These are phyloP conservation scores for Drosophila mauritiana DNA, from an alignment of 1,140 invertebrate species.

Conservation along the genomic window DNA sequence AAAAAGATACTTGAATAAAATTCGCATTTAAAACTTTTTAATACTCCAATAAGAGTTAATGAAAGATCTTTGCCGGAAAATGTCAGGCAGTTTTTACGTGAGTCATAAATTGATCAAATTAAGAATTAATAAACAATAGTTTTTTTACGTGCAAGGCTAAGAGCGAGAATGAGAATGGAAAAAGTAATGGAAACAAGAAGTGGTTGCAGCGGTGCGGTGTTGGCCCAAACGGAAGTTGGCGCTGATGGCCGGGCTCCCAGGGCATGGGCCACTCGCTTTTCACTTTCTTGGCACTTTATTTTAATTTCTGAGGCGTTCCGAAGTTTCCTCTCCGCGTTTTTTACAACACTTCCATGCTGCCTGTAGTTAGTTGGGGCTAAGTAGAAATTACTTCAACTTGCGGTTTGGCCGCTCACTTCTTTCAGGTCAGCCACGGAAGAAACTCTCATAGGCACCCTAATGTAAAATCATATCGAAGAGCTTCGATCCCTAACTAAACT, in stretches of 20 bases:
- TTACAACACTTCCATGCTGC: conserved; percentile 37
- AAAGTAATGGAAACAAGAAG: conserved; percentile 61
- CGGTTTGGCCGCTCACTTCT: conserved; percentile 46
- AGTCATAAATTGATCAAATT: background rate
- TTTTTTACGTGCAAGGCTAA: conserved; percentile 14
- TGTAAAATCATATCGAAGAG: background rate
- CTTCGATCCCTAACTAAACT: background rate
- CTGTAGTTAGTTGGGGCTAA: conserved; percentile 67
- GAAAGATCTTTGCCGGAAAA: background rate
- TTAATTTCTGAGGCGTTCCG: conserved; percentile 68
- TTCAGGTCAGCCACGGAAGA: conserved; percentile 32
- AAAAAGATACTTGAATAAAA: background rate
- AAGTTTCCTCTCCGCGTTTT: conserved; percentile 51
- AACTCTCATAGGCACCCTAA: background rate
- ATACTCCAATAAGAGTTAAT: too few relatives aligned
- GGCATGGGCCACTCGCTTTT: conserved; percentile 60
- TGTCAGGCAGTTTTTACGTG: too few relatives aligned
- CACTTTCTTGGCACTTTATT: conserved; percentile 82
- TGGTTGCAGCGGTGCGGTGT: conserved; percentile 46
- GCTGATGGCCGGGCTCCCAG: conserved; percentile 35
- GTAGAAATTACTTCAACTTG: conserved; percentile 71
- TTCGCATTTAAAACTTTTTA: background rate
- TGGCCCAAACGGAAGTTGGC: conserved; percentile 59
- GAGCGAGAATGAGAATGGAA: conserved; percentile 17
- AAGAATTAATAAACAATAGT: background rate